A percentile compares a stretch with the other conserved stretches of the same genome.
phyloP scores from a whole-genome alignment of 2,797 vertebrate genomes.

The Sciurus carolinensis region DNA sequence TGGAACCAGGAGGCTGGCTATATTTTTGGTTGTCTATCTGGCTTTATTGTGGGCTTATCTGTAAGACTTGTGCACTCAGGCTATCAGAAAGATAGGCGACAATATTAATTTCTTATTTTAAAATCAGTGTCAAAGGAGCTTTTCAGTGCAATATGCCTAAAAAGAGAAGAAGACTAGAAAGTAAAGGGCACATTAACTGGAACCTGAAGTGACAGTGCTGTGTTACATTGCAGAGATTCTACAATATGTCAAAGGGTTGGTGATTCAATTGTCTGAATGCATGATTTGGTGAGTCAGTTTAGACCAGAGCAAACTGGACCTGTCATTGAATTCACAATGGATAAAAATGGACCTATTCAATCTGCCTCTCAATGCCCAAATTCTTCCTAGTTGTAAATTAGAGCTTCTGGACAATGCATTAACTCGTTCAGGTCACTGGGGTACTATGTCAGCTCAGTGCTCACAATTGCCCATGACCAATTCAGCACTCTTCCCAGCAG shows the following conservation, averaged over 20 bases:
- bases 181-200: constrained; percentile 57
- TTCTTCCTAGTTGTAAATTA: constrained; percentile 82
- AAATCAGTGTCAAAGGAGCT: constrained; percentile 36
- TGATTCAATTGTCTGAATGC: constrained; percentile 79
- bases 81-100: constrained; percentile 18
- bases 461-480: constrained; percentile 79
- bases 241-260: constrained; percentile 71
- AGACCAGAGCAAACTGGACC: constrained; percentile 79
- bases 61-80: background rate
- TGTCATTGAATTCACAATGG: constrained; percentile 82
- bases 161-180: constrained; percentile 12
- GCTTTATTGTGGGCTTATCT: background rate
- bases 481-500: constrained; percentile 77
- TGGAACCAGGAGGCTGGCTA: background rate
- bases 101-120: constrained; percentile 64
- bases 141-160: background rate
- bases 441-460: constrained; percentile 70
- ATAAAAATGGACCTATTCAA: constrained; percentile 80
- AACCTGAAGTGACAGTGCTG: constrained; percentile 35
- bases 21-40: background rate
- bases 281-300: constrained; percentile 78
- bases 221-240: constrained; percentile 48
- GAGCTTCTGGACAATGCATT: constrained; percentile 77
- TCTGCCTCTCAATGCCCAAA: constrained; percentile 76
- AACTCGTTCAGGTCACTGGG: constrained; percentile 78